A percentile compares a stretch with the other conserved stretches of the same genome.
Conservation (phyloP, 2,888 invertebrate genomes). For the Lomographa bimaculata region DNA sequence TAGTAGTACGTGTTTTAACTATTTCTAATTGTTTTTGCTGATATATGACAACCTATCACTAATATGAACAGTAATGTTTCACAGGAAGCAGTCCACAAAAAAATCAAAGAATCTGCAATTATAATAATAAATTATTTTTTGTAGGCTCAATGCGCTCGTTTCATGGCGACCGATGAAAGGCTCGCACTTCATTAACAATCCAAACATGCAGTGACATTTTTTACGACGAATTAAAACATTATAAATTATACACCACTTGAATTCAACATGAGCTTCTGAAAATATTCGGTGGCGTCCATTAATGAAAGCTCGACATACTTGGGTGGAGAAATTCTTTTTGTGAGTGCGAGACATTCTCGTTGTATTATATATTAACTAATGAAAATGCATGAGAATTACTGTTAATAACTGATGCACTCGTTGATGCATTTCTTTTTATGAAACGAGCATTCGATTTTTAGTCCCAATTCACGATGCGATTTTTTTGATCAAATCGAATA, state of each 20-base stretch:
- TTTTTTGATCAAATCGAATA: conserved; percentile 19
- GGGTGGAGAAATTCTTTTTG: conserved; percentile 41
- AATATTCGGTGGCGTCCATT: conserved; percentile 42
- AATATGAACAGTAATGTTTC: too few species aligned
- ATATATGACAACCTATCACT: too few species aligned
- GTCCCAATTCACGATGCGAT: too few species aligned
- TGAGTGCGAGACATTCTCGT: conserved; percentile 12
- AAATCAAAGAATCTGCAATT: too few species aligned
- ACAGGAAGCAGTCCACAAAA: too few species aligned
- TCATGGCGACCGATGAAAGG: conserved; percentile 18
- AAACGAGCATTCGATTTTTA: not conserved
- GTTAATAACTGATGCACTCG: conserved; percentile 6
- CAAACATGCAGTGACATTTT: conserved; percentile 26
- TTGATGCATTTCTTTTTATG: not conserved
- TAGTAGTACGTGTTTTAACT: too few species aligned
- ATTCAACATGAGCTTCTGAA: conserved; percentile 48
- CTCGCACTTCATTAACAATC: conserved; percentile 34
- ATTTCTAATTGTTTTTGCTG: too few species aligned
- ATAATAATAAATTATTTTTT: conserved; percentile 6
- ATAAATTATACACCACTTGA: conserved; percentile 56
- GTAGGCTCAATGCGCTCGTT: conserved; percentile 1
- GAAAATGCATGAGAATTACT: conserved; percentile 9
- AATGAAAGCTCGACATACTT: conserved; percentile 45
- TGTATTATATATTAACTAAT: conserved; percentile 15
- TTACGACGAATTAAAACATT: conserved; percentile 56